Conservation (phyloP, 1,140 invertebrate genomes). For the Radopholus similis region DNA sequence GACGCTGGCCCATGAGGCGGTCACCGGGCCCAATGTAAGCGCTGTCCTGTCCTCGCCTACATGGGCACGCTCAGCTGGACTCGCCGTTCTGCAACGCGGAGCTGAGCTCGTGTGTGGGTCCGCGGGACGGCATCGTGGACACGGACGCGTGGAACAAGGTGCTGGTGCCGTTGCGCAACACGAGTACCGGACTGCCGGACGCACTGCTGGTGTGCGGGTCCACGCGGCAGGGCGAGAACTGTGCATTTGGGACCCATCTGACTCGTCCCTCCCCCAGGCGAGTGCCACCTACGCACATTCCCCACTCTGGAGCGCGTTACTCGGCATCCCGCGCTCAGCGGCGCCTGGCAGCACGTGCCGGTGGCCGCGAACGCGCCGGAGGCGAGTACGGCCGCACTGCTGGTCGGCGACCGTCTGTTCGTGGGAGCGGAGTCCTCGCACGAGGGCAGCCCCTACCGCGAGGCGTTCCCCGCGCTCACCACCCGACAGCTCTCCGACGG, state of each 20-base stretch:
- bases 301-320: background rate
- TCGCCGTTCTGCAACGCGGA: constrained; percentile 47
- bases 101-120: constrained; percentile 42
- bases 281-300: constrained; percentile 19
- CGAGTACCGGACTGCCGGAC: constrained; percentile 63
- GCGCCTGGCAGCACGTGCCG: constrained; percentile 66
- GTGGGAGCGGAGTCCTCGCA: constrained; percentile 91
- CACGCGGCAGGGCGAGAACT: constrained; percentile 73
- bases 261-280: background rate
- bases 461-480: constrained; percentile 86
- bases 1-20: constrained; percentile 71
- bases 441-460: constrained; percentile 83
- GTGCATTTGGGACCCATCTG: background rate
- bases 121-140: constrained; percentile 27
- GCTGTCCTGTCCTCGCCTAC: constrained; percentile 1
- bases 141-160: constrained; percentile 93
- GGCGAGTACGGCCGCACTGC: constrained; percentile 82
- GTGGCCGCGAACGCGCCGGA: constrained; percentile 90
- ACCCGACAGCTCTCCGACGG: constrained; percentile 80
- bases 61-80: constrained; percentile 20
- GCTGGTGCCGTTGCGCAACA: constrained; percentile 84
- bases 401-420: constrained; percentile 76
- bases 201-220: constrained; percentile 89
- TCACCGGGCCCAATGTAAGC: constrained; percentile 73
- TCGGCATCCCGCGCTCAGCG: constrained; percentile 3